Percentiles rank a stretch among this genome's conserved stretches.
phyloP scores from a whole-genome alignment of 1,140 invertebrate genomes.

The Pectinophora gossypiella region DNA sequence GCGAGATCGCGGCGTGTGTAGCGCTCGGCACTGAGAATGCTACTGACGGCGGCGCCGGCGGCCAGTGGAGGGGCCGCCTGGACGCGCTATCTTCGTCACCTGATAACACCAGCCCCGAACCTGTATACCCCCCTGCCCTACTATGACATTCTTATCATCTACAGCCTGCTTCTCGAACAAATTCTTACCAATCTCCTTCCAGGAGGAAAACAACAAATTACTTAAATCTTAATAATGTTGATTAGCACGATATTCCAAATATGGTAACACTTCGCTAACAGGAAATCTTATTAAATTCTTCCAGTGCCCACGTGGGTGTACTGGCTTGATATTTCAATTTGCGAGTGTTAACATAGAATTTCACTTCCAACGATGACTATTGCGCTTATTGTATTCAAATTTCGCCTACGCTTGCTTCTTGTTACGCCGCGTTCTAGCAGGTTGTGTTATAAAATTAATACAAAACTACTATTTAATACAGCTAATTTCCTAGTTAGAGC shows the following conservation, averaged over 20 bases:
- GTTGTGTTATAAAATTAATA: background rate
- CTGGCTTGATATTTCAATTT: background rate
- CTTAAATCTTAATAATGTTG: too few relatives aligned
- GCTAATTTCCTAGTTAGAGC: too few relatives aligned
- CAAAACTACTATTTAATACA: too few relatives aligned
- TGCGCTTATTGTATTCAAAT: conserved; percentile 44
- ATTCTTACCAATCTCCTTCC: too few relatives aligned
- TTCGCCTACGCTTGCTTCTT: conserved; percentile 13
- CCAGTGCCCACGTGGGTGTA: too few relatives aligned
- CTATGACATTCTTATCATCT: conserved; percentile 7
- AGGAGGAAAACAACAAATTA: too few relatives aligned
- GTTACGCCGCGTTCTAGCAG: background rate
- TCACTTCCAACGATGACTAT: conserved; percentile 4
- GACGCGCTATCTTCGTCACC: background rate
- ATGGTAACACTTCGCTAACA: too few relatives aligned
- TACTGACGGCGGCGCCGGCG: conserved; percentile 37
- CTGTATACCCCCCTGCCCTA: conserved; percentile 31
- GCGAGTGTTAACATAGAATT: background rate
- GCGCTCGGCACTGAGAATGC: conserved; percentile 49
- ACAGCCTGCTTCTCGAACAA: conserved; percentile 5
- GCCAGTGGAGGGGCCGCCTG: conserved; percentile 29
- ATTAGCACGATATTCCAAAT: too few relatives aligned
- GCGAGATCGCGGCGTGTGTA: conserved; percentile 43
- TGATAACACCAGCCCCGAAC: conserved; percentile 22
- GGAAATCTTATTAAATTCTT: too few relatives aligned